Evolutionary conservation across 2,113 vertebrate genomes (phyloP).

Genomic region (Muscicapa adusta): DNA sequence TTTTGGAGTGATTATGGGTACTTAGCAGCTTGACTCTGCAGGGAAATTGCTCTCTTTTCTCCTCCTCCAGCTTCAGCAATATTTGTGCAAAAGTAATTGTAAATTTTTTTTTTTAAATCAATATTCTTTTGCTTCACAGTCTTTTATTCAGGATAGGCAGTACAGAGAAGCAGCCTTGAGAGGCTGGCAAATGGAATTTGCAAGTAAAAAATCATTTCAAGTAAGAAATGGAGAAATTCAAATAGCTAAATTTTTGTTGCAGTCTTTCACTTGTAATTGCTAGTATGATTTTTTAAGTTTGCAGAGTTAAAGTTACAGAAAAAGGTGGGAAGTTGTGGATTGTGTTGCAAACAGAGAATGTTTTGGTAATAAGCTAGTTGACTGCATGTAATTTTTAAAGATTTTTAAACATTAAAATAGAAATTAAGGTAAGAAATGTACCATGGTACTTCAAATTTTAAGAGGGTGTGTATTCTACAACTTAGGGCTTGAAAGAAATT

Average conservation of each 20-base stretch:
- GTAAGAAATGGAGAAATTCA: background rate
- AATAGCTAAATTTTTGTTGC: background rate
- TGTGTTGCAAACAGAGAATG: rapidly evolving
- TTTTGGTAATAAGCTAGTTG: background rate
- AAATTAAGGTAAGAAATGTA: background rate
- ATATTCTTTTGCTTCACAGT: background rate
- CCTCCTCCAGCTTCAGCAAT: background rate
- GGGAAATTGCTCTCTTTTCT: background rate
- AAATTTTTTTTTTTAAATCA: background rate
- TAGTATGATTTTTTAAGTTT: background rate
- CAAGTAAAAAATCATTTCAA: background rate
- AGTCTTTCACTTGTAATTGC: background rate
- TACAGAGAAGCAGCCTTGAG: background rate
- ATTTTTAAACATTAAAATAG: background rate
- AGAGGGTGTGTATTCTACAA: background rate
- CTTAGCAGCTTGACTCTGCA: conserved; percentile 21
- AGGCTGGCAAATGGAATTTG: background rate
- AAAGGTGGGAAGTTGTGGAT: background rate
- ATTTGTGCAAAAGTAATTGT: background rate
- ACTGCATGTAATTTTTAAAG: background rate
- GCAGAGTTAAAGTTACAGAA: background rate
- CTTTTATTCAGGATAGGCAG: background rate
- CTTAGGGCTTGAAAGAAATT: background rate
- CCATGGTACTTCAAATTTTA: background rate
- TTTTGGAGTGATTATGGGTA: background rate